Conservation (phyloP, 2,797 vertebrate species). For the Pseudochirops cupreus region DNA sequence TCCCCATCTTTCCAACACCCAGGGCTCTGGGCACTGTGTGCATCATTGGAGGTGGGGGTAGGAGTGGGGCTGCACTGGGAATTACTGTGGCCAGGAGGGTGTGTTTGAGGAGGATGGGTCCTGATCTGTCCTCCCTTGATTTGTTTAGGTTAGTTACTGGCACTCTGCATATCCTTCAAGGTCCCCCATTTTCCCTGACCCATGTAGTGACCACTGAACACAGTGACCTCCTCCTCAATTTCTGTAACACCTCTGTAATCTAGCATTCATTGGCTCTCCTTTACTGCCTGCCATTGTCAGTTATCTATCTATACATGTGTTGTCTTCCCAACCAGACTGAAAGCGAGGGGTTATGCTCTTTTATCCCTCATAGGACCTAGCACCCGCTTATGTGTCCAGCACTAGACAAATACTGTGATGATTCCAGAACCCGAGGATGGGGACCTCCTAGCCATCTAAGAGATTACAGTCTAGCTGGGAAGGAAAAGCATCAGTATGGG, state of each 20-base stretch:
- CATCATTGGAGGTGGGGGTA: background rate
- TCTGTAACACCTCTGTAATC: background rate
- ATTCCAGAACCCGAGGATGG: rapidly evolving
- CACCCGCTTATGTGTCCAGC: background rate
- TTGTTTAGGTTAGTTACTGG: background rate
- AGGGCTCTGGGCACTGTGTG: background rate
- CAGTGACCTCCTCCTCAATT: background rate
- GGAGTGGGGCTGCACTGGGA: background rate
- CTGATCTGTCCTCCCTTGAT: background rate
- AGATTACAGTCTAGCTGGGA: background rate
- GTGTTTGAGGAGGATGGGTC: background rate
- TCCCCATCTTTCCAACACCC: background rate
- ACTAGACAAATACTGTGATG: no score
- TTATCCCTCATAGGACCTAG: background rate
- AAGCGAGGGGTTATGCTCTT: background rate
- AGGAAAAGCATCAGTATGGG: background rate
- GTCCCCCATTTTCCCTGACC: background rate
- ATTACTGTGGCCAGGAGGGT: background rate
- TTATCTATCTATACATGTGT: background rate
- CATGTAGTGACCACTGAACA: background rate
- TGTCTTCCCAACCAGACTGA: background rate
- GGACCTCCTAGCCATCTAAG: background rate
- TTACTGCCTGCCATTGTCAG: background rate
- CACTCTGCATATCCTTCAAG: background rate
- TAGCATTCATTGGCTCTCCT: background rate